Evolutionary conservation across 2,888 invertebrate genomes (phyloP).

Genomic region (Drosophila fungiperda): DNA sequence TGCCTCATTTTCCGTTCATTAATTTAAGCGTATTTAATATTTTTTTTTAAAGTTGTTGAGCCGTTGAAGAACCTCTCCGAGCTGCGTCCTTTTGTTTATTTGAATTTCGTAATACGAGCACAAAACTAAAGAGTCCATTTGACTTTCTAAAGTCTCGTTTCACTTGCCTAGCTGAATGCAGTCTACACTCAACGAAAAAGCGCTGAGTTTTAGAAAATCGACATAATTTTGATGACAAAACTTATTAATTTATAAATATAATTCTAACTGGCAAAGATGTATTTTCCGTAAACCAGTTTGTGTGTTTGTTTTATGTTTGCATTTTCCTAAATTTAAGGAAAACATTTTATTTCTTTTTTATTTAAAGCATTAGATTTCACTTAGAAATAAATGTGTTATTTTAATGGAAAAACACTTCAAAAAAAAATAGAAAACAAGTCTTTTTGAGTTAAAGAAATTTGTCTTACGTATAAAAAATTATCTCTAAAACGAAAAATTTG

Average conservation of each 20-base stretch:
- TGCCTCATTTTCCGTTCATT: neutral
- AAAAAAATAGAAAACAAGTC: neutral
- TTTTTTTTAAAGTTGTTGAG: neutral
- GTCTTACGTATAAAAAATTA: fast-evolving
- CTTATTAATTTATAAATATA: neutral
- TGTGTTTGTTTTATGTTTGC: neutral
- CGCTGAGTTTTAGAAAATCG: neutral
- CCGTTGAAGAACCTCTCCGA: neutral
- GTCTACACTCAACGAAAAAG: neutral
- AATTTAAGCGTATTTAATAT: constrained; percentile 5
- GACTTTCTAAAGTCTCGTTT: constrained; percentile 11
- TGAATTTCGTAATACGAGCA: constrained; percentile 1
- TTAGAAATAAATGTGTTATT: neutral
- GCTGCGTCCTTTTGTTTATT: neutral
- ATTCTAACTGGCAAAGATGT: neutral
- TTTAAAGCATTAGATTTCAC: too few species aligned
- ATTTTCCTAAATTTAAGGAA: neutral
- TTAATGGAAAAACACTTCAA: neutral
- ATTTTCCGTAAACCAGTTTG: neutral
- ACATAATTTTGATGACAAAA: neutral
- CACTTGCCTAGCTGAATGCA: neutral
- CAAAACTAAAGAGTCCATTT: constrained; percentile 1
- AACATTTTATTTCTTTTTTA: too few species aligned
- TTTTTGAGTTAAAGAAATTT: neutral
- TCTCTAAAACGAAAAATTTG: neutral